phyloP scores from a whole-genome alignment of 2,113 vertebrate species.

The Mastomys coucha region DNA sequence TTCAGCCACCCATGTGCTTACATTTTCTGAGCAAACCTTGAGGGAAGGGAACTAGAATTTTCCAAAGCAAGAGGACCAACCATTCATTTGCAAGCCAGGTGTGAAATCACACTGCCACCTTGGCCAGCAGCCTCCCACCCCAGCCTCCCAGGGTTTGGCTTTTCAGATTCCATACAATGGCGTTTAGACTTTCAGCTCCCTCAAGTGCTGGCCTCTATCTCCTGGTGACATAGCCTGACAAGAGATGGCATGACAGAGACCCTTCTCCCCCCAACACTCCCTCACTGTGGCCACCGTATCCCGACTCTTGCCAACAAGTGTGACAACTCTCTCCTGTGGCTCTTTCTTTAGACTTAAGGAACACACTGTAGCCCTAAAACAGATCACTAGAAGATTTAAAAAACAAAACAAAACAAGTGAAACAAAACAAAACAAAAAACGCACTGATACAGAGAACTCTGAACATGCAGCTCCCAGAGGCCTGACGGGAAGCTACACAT shows the following conservation, averaged over 20 bases:
- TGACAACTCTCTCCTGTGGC: background rate
- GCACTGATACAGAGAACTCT: constrained; percentile 63
- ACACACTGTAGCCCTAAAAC: constrained; percentile 54
- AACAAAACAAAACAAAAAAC: constrained; percentile 68
- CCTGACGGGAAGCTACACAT: background rate
- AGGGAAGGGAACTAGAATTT: constrained; percentile 36
- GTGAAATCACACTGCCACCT: constrained; percentile 23
- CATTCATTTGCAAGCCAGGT: constrained; percentile 36
- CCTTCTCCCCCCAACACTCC: background rate
- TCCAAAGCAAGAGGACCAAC: constrained; percentile 1
- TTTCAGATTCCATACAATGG: constrained; percentile 23
- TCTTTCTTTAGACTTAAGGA: background rate
- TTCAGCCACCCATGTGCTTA: constrained; percentile 7
- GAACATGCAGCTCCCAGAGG: constrained; percentile 56
- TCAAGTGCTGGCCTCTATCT: background rate
- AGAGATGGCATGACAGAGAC: background rate
- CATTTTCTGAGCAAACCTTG: constrained; percentile 52
- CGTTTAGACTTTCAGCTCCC: constrained; percentile 22
- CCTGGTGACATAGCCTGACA: background rate
- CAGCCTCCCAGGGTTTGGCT: background rate
- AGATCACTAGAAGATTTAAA: constrained; percentile 30
- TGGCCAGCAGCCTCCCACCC: background rate
- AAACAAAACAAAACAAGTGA: too few relatives aligned
- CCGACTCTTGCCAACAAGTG: background rate
- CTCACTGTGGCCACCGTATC: background rate